Percentiles rank a stretch among this genome's conserved stretches.
Evolutionary conservation across 2,797 vertebrate genomes (phyloP).

Genomic region (Heteromormyrus szaboi): DNA sequence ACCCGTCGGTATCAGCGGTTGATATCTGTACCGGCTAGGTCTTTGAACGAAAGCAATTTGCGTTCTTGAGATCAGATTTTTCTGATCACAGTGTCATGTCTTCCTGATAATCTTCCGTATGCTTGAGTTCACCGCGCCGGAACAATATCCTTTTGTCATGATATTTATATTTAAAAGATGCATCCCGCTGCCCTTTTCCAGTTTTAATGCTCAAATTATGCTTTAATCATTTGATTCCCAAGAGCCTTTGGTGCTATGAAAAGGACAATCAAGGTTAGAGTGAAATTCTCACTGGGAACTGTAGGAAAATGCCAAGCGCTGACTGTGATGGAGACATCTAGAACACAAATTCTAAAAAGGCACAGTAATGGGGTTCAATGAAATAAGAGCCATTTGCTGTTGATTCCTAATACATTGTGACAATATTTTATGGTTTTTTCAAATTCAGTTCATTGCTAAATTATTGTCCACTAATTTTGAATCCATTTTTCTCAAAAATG

Average conservation of each 20-base stretch:
- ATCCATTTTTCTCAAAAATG: not conserved
- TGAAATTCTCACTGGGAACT: not conserved
- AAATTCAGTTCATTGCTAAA: not conserved
- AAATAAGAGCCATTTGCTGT: not conserved
- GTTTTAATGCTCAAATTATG: slow-evolving; percentile 1
- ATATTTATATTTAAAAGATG: not conserved
- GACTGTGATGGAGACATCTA: not conserved
- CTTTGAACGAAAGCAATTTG: not conserved
- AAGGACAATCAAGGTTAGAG: not conserved
- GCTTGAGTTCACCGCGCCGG: not conserved
- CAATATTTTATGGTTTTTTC: not conserved
- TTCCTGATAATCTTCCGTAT: not conserved
- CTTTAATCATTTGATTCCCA: not conserved
- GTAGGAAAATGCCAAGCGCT: not conserved
- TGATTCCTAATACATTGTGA: not conserved
- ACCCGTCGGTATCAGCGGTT: not conserved
- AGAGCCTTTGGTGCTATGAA: not conserved
- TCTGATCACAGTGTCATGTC: not conserved
- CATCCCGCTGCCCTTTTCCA: not conserved
- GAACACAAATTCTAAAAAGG: not conserved
- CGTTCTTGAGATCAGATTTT: not conserved
- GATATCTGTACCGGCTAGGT: not conserved
- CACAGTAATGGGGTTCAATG: not conserved
- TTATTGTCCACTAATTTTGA: not conserved
- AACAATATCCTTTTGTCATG: not conserved